These are phyloP conservation scores for Myotis brandtii DNA, from an alignment of 2,113 vertebrate species.

Conservation along the genomic window DNA sequence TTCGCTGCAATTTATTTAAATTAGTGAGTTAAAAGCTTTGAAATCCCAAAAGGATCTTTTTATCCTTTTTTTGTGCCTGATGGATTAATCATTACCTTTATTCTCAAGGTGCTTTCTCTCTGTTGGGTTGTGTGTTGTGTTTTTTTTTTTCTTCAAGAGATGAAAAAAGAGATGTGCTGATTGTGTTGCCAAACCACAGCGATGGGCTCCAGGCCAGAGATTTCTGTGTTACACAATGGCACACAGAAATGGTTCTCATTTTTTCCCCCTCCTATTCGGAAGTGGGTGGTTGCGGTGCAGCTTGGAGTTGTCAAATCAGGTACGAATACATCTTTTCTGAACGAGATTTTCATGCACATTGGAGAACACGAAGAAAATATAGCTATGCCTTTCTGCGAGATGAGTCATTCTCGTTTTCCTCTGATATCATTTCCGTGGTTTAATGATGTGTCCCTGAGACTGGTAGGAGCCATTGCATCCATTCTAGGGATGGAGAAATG, in stretches of 20 bases:
- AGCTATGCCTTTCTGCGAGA: neutral
- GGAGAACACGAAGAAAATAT: neutral
- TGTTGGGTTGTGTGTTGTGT: neutral
- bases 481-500: neutral
- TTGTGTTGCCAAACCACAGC: conserved; percentile 74
- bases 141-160: conserved; percentile 45
- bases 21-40: conserved; percentile 50
- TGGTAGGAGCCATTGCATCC: neutral
- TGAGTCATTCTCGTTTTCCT: neutral
- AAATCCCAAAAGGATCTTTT: conserved; percentile 43
- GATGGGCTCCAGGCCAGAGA: conserved; percentile 78
- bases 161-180: conserved; percentile 69
- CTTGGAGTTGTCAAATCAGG: conserved; percentile 33
- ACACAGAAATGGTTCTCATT: conserved; percentile 39
- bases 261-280: conserved; percentile 8
- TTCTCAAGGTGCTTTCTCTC: conserved; percentile 59
- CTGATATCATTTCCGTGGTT: neutral
- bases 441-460: neutral
- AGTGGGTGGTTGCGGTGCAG: conserved; percentile 51
- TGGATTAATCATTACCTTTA: conserved; percentile 86
- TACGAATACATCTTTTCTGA: neutral
- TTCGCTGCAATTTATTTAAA: conserved; percentile 75
- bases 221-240: conserved; percentile 66
- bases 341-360: neutral
- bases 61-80: conserved; percentile 28